These are phyloP conservation scores for Cydia splendana DNA, from an alignment of 1,140 invertebrate genomes.

Conservation along the genomic window DNA sequence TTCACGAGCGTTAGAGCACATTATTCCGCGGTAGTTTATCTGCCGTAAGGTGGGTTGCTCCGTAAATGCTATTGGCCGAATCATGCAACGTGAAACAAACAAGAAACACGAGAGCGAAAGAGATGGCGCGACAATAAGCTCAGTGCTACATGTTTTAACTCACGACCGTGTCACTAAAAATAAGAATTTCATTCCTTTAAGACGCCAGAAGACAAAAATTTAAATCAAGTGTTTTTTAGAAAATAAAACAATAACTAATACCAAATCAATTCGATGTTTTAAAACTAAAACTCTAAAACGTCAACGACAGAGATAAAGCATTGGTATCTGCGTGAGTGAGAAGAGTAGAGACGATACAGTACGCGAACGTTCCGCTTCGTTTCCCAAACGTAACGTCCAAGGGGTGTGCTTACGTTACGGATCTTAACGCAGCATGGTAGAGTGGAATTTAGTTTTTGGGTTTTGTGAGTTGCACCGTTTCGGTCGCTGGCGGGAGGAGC, in stretches of 20 bases:
- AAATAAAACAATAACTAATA: slow-evolving; percentile 36
- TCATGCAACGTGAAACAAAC: slow-evolving; percentile 73
- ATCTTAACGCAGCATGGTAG: slow-evolving; percentile 16
- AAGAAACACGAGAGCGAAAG: slow-evolving; percentile 69
- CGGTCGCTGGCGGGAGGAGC: slow-evolving; percentile 43
- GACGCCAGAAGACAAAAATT: slow-evolving; percentile 20
- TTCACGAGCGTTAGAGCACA: slow-evolving; percentile 70
- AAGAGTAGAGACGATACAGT: slow-evolving; percentile 62
- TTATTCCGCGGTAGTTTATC: slow-evolving; percentile 71
- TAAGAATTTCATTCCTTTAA: slow-evolving; percentile 26
- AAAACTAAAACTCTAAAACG: slow-evolving; percentile 47
- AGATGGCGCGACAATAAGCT: slow-evolving; percentile 53
- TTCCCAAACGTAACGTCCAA: slow-evolving; percentile 29
- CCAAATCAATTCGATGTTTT: slow-evolving; percentile 31
- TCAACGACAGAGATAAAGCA: slow-evolving; percentile 53
- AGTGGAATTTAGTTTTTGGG: slow-evolving; percentile 27
- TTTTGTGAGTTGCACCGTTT: slow-evolving; percentile 39
- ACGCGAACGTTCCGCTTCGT: slow-evolving; percentile 41
- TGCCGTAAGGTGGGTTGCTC: slow-evolving; percentile 75
- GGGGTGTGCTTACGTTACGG: not conserved
- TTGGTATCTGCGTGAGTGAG: slow-evolving; percentile 41
- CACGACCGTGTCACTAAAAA: not conserved
- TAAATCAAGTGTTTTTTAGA: slow-evolving; percentile 37
- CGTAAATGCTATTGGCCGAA: slow-evolving; percentile 77
- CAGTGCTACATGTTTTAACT: slow-evolving; percentile 10